Evolutionary conservation across 1,140 invertebrate genomes (phyloP).

Genomic region (Propsilocerus akamusi): DNA sequence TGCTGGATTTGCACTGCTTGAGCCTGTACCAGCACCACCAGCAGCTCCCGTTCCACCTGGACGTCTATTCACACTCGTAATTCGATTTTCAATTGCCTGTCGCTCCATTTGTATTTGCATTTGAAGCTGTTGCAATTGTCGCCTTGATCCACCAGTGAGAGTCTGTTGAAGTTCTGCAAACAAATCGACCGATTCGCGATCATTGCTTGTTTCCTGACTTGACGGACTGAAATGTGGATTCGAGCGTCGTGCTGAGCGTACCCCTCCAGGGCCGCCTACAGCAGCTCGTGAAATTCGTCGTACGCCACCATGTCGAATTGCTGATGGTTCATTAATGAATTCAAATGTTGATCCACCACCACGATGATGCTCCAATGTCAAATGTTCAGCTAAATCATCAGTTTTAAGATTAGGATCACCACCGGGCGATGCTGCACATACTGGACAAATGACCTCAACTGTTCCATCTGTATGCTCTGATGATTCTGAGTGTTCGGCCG

Average conservation of each 20-base stretch:
- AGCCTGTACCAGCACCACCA: not conserved
- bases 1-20: not conserved
- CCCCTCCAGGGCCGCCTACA: conserved; percentile 36
- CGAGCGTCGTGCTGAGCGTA: conserved; percentile 44
- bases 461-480: conserved; percentile 24
- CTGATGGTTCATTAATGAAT: conserved; percentile 79
- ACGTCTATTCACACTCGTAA: conserved; percentile 46
- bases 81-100: conserved; percentile 24
- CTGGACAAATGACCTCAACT: conserved; percentile 67
- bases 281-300: conserved; percentile 65
- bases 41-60: not conserved
- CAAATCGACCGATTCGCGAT: conserved; percentile 77
- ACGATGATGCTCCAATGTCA: conserved; percentile 76
- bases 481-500: conserved; percentile 71
- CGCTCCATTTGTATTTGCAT: conserved; percentile 78
- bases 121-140: conserved; percentile 68
- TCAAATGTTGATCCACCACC: conserved; percentile 65
- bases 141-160: conserved; percentile 70
- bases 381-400: conserved; percentile 92
- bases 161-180: conserved; percentile 86
- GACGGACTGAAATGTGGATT: conserved; percentile 80
- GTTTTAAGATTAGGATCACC: conserved; percentile 95
- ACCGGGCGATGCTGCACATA: conserved; percentile 87
- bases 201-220: conserved; percentile 60
- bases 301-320: conserved; percentile 57